Evolutionary conservation across 1,140 invertebrate species (phyloP).

Genomic region (Drosophila chauvacae): DNA sequence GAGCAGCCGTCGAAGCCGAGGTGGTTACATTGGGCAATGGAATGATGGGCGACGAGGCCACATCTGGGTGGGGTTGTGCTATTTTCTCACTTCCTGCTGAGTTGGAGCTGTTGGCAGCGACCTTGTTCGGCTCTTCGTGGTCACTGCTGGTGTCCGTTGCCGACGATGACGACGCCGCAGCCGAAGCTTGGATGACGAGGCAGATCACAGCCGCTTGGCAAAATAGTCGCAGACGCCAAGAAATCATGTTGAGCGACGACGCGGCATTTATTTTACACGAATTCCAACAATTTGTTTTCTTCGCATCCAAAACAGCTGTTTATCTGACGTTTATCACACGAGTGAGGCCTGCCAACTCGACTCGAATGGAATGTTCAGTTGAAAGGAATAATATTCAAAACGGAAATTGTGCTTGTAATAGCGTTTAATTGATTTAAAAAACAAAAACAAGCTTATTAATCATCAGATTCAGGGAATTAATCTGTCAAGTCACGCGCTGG

Average conservation of each 20-base stretch:
- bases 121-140: background rate
- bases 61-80: constrained; percentile 1
- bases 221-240: constrained; percentile 12
- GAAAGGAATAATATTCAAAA: constrained; percentile 20
- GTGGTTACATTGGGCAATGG: background rate
- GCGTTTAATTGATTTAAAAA: constrained; percentile 35
- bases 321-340: constrained; percentile 32
- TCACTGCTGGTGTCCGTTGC: background rate
- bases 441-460: constrained; percentile 31
- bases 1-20: background rate
- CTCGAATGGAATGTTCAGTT: background rate
- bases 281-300: constrained; percentile 30
- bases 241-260: constrained; percentile 12
- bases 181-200: background rate
- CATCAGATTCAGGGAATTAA: constrained; percentile 3
- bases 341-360: constrained; percentile 9
- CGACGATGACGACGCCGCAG: background rate
- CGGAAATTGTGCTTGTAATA: constrained; percentile 52
- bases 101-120: background rate
- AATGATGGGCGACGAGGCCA: background rate
- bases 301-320: constrained; percentile 22
- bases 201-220: constrained; percentile 18
- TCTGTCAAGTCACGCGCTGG: constrained; percentile 43
- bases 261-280: constrained; percentile 30
- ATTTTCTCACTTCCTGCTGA: background rate